Evolutionary conservation across 2,888 invertebrate species (phyloP).

Genomic region (Pristionchus japonicus): DNA sequence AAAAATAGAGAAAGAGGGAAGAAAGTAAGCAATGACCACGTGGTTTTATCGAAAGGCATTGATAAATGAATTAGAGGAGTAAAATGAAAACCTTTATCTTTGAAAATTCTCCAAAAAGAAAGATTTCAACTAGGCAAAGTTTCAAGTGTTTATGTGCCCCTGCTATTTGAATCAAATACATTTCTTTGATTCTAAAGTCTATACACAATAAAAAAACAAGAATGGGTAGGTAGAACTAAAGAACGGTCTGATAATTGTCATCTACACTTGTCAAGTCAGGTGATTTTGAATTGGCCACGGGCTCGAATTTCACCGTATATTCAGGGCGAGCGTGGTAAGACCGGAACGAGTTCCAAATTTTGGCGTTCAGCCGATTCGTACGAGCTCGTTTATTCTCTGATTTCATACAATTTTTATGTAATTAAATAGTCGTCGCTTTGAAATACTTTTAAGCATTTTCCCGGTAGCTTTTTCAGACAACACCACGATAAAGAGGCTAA

Average conservation of each 20-base stretch:
- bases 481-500: too few species aligned
- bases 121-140: not conserved
- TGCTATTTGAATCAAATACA: too few species aligned
- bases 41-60: not conserved
- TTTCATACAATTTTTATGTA: too few species aligned
- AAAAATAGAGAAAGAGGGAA: not conserved
- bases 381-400: not conserved
- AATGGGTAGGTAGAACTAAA: not conserved
- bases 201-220: too few species aligned
- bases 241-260: not conserved
- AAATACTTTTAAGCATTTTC: not conserved
- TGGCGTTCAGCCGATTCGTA: not conserved
- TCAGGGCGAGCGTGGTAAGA: not conserved
- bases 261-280: conserved; percentile 20
- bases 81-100: too few species aligned
- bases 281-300: not conserved
- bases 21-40: not conserved
- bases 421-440: too few species aligned
- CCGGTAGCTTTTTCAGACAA: not conserved
- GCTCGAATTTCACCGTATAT: conserved; percentile 6
- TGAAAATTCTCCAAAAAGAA: too few species aligned
- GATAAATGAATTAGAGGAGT: not conserved
- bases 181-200: too few species aligned
- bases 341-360: not conserved
- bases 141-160: not conserved